Conservation (phyloP, 2,797 vertebrate species). For the Cephalopachus bancanus region DNA sequence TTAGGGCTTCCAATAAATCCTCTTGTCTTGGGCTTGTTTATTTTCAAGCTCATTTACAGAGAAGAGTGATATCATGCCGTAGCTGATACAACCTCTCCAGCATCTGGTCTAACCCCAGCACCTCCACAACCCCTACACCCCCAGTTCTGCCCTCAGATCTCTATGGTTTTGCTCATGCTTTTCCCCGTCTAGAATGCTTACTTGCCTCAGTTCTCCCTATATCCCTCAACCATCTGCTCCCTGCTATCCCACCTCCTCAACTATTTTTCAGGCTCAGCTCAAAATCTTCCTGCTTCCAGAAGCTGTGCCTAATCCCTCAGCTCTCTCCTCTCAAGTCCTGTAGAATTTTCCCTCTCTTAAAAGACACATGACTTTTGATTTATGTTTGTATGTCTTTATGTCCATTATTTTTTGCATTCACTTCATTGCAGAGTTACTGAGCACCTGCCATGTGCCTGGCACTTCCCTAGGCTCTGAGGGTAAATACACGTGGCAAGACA, state of each 20-base stretch:
- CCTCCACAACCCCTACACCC: accelerated
- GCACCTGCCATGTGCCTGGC: neutral
- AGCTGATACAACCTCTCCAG: too few species aligned
- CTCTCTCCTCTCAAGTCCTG: neutral
- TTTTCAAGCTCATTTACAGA: neutral
- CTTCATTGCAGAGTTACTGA: neutral
- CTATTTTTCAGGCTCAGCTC: neutral
- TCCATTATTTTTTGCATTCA: neutral
- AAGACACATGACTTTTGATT: neutral
- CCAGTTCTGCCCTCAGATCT: neutral
- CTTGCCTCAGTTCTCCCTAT: neutral
- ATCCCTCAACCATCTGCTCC: neutral
- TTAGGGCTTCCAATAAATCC: neutral
- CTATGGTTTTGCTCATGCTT: neutral
- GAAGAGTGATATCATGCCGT: accelerated
- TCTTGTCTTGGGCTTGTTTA: neutral
- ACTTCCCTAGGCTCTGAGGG: neutral
- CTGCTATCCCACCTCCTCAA: neutral
- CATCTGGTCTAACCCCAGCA: neutral
- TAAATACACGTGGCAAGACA: neutral
- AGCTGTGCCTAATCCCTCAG: neutral
- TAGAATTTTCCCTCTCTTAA: neutral
- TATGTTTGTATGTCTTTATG: neutral
- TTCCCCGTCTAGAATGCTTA: neutral
- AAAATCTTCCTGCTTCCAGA: neutral